A percentile compares a stretch with the other conserved stretches of the same genome.
These are phyloP conservation scores for Neolamprologus toae DNA, from an alignment of 2,113 vertebrate genomes.

Conservation along the genomic window DNA sequence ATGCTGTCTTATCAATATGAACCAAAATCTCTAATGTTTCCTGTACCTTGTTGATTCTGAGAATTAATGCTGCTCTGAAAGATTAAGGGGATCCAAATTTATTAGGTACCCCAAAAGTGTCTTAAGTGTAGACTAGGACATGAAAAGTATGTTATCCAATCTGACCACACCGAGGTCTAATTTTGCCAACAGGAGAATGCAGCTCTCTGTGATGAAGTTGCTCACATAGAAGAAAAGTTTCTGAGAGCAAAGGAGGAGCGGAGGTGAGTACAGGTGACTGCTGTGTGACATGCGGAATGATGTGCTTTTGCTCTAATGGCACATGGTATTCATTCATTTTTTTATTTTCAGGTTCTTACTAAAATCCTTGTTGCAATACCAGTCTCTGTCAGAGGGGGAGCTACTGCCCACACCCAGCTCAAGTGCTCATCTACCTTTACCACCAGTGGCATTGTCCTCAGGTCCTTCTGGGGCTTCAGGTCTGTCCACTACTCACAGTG, in stretches of 20 bases:
- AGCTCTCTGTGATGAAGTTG: constrained; percentile 86
- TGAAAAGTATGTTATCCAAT: neutral
- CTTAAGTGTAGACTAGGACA: neutral
- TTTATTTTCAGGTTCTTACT: constrained; percentile 75
- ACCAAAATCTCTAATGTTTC: neutral
- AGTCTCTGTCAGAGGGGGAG: constrained; percentile 78
- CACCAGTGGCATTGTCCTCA: constrained; percentile 25
- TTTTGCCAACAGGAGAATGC: constrained; percentile 77
- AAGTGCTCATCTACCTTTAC: constrained; percentile 34
- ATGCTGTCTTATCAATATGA: neutral
- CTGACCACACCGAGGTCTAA: neutral
- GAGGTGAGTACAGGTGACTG: constrained; percentile 58
- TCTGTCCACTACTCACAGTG: constrained; percentile 38
- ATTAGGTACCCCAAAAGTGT: neutral
- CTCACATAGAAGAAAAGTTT: constrained; percentile 85
- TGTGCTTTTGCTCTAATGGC: neutral
- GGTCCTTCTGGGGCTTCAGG: constrained; percentile 23
- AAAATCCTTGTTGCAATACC: constrained; percentile 82
- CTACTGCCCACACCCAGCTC: constrained; percentile 50
- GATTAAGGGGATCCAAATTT: neutral
- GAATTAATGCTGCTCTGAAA: neutral
- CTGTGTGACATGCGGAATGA: neutral
- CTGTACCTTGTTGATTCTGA: neutral
- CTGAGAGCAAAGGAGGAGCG: constrained; percentile 84
- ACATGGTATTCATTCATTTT: neutral